phyloP scores from a whole-genome alignment of 2,113 vertebrate species.

The Pangasianodon gigas region DNA sequence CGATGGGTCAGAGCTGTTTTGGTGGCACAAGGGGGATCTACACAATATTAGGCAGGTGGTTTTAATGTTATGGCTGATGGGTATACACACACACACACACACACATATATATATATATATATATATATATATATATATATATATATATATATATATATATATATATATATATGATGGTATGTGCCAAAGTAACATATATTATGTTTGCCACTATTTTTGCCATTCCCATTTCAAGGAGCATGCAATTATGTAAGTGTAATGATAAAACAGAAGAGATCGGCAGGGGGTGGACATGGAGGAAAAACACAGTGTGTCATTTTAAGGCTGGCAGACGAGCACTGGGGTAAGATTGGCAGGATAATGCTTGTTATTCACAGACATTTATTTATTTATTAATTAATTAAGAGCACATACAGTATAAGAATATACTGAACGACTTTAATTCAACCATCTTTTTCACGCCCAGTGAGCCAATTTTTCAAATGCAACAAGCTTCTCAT shows the following conservation, averaged over 20 bases:
- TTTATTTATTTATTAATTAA: constrained; percentile 33
- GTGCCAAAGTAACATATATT: neutral
- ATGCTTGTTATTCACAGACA: neutral
- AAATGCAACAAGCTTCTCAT: constrained; percentile 46
- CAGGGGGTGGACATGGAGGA: constrained; percentile 8
- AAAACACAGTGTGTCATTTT: constrained; percentile 8
- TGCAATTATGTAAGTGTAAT: constrained; percentile 31
- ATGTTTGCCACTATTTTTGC: neutral
- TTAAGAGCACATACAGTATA: constrained; percentile 8
- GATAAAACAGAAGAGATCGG: constrained; percentile 6
- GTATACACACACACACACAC: neutral
- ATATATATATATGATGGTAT: neutral
- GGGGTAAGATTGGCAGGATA: constrained; percentile 4
- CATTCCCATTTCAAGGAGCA: neutral
- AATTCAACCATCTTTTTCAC: constrained; percentile 22
- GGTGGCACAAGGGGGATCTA: no score
- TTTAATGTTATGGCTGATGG: no score
- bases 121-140: no score
- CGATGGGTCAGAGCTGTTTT: no score
- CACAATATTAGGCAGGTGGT: no score
- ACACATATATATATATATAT: no score
- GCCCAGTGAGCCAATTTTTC: constrained; percentile 39
- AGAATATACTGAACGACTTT: neutral
- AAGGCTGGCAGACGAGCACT: constrained; percentile 22
- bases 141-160: no score